Conservation (phyloP, 1,140 invertebrate genomes). For the Oryctes rhinoceros region DNA sequence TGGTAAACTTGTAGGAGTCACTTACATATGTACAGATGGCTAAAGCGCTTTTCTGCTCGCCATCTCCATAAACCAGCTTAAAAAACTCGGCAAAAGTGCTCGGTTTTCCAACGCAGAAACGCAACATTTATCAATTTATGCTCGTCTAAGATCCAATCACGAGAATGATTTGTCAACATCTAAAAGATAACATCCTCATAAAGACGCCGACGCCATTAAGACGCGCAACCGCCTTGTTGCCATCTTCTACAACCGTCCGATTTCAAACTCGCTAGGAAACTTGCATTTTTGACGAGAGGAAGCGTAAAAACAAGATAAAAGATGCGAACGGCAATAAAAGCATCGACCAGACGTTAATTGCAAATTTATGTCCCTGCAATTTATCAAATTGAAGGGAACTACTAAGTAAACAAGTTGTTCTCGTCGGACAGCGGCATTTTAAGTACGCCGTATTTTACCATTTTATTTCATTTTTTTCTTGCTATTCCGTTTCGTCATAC, state of each 20-base stretch:
- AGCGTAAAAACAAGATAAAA: conserved; percentile 15
- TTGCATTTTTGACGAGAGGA: conserved; percentile 18
- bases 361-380: conserved; percentile 9
- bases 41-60: no score
- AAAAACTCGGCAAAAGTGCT: no score
- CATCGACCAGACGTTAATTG: conserved; percentile 21
- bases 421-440: not conserved
- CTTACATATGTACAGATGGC: no score
- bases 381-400: conserved; percentile 10
- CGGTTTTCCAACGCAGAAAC: no score
- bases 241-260: not conserved
- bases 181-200: not conserved
- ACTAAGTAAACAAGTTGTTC: conserved; percentile 10
- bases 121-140: no score
- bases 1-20: no score
- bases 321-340: conserved; percentile 1
- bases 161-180: not conserved
- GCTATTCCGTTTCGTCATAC: not conserved
- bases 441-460: conserved; percentile 18
- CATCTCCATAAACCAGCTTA: no score
- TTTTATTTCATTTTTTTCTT: conserved; percentile 13
- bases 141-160: not conserved
- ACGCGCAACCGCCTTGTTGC: no score
- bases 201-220: not conserved
- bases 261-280: not conserved